A percentile compares a stretch with the other conserved stretches of the same genome.
phyloP scores from a whole-genome alignment of 2,797 vertebrate genomes.

The Otolemur crassicaudatus region DNA sequence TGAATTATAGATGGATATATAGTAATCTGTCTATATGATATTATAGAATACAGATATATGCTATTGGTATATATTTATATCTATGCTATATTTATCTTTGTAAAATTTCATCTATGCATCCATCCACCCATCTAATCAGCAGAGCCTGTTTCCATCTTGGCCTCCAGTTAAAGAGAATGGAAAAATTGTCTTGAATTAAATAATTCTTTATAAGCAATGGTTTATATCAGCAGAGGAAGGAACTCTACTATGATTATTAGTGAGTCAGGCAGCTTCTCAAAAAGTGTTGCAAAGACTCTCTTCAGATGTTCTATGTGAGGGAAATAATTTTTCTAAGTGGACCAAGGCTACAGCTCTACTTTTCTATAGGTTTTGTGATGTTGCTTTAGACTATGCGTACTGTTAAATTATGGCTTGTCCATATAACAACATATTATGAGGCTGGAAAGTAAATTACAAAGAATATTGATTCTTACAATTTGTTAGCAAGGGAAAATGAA shows the following conservation, averaged over 20 bases:
- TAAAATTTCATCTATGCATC: neutral
- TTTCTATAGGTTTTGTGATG: neutral
- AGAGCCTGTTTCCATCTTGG: neutral
- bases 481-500: neutral
- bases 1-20: neutral
- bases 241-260: neutral
- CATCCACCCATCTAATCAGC: neutral
- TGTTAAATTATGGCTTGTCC: neutral
- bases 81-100: neutral
- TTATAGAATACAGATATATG: neutral
- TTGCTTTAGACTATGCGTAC: neutral
- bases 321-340: neutral
- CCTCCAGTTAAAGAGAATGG: neutral
- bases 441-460: neutral
- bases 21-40: neutral
- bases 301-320: neutral
- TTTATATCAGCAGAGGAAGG: neutral
- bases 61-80: neutral
- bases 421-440: neutral
- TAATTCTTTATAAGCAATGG: neutral
- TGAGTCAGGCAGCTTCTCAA: neutral
- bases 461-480: slow-evolving; percentile 11
- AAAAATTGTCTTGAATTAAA: neutral
- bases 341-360: neutral
- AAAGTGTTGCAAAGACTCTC: neutral